phyloP scores from a whole-genome alignment of 2,888 invertebrate genomes.

The Drosophila dives region DNA sequence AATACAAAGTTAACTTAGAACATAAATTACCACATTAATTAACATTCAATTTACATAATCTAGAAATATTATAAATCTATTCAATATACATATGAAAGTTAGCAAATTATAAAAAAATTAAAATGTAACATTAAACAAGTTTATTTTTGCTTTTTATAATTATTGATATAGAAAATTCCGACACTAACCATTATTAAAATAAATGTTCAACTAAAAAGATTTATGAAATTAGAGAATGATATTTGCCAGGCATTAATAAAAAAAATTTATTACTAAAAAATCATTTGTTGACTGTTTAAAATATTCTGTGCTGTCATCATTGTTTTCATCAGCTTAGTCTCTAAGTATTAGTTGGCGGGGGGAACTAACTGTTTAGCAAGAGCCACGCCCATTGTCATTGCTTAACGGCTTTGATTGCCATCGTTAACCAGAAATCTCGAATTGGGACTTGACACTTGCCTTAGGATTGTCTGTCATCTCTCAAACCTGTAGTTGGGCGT shows the following conservation, averaged over 20 bases:
- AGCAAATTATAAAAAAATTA: too few relatives aligned
- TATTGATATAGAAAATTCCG: too few relatives aligned
- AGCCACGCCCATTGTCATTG: slow-evolving; percentile 48
- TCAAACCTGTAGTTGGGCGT: slow-evolving; percentile 44
- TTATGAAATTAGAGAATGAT: not conserved
- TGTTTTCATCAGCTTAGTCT: not conserved
- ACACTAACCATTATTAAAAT: too few relatives aligned
- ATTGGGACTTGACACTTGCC: slow-evolving; percentile 23
- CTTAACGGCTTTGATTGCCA: slow-evolving; percentile 39
- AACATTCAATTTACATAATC: too few relatives aligned
- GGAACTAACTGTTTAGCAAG: slow-evolving; percentile 20
- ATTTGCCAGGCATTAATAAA: not conserved
- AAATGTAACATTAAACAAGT: not conserved
- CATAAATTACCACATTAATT: too few relatives aligned
- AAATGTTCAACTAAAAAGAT: too few relatives aligned
- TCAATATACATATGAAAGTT: too few relatives aligned
- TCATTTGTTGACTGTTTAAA: not conserved
- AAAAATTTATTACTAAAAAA: not conserved
- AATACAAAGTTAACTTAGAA: too few relatives aligned
- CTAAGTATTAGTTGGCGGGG: slow-evolving; percentile 15
- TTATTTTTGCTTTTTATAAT: too few relatives aligned
- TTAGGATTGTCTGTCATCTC: slow-evolving; percentile 35
- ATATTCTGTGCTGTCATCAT: slow-evolving; percentile 11
- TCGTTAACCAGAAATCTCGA: slow-evolving; percentile 20
- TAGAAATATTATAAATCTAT: too few relatives aligned